Percentiles rank a stretch among this genome's conserved stretches.
Evolutionary conservation across 2,113 vertebrate species (phyloP).

Genomic region (Stomatorhinus ivindoensis): DNA sequence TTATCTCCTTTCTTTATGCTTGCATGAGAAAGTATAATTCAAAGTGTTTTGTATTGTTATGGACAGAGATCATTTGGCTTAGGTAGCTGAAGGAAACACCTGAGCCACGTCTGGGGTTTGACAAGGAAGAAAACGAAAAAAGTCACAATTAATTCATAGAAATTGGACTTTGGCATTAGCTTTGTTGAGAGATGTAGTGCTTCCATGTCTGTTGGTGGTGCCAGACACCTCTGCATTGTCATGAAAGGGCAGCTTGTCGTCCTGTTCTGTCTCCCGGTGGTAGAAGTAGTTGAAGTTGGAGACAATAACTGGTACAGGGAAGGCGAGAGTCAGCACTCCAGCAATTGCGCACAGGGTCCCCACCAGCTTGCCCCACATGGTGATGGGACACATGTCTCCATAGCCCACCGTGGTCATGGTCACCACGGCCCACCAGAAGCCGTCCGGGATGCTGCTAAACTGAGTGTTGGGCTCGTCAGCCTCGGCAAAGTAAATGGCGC

Average conservation of each 20-base stretch:
- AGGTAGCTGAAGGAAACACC: background rate
- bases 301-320: slow-evolving; percentile 94
- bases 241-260: slow-evolving; percentile 71
- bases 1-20: background rate
- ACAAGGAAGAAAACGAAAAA: background rate
- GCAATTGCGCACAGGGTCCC: slow-evolving; percentile 92
- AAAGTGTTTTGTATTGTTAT: background rate
- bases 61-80: background rate
- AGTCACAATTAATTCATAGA: slow-evolving; percentile 12
- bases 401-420: slow-evolving; percentile 98
- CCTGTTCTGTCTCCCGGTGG: slow-evolving; percentile 85
- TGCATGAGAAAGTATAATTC: background rate
- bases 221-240: slow-evolving; percentile 32
- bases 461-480: slow-evolving; percentile 89
- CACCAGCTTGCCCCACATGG: slow-evolving; percentile 84
- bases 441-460: slow-evolving; percentile 93
- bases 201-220: slow-evolving; percentile 48
- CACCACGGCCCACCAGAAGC: slow-evolving; percentile 98
- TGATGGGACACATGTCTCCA: slow-evolving; percentile 92
- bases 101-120: background rate
- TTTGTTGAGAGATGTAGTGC: slow-evolving; percentile 72
- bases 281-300: slow-evolving; percentile 99
- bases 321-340: slow-evolving; percentile 87
- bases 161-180: slow-evolving; percentile 56
- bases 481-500: slow-evolving; percentile 90